Conservation (phyloP, 2,888 invertebrate genomes). For the Melanchra persicariae region DNA sequence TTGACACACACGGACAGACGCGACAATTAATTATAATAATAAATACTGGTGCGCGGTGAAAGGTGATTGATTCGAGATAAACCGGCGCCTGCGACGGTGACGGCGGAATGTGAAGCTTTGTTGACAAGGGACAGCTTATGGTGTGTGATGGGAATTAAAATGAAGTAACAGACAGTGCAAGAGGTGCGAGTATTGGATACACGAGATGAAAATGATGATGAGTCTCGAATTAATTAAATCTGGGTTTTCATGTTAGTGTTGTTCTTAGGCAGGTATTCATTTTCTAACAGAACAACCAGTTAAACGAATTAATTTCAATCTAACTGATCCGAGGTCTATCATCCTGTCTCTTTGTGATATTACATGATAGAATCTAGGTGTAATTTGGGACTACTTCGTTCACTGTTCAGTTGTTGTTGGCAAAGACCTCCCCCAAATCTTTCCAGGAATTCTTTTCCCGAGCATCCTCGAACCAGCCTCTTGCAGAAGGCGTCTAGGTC, state of each 20-base stretch:
- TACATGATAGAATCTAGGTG: background rate
- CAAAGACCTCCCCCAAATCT: too few species aligned
- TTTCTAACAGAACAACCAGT: too few species aligned
- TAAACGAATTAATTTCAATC: background rate
- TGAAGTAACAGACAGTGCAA: background rate
- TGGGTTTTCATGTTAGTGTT: too few species aligned
- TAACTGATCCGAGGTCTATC: background rate
- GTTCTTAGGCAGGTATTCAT: too few species aligned
- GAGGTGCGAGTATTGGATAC: background rate
- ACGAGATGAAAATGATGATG: slow-evolving; percentile 4
- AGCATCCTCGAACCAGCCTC: too few species aligned
- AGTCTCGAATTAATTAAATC: too few species aligned
- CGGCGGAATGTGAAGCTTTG: slow-evolving; percentile 21
- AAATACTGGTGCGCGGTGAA: slow-evolving; percentile 63
- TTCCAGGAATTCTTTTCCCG: too few species aligned
- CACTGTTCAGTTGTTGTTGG: too few species aligned
- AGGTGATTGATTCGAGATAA: slow-evolving; percentile 70
- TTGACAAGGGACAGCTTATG: background rate
- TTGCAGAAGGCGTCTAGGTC: too few species aligned
- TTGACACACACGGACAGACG: slow-evolving; percentile 38
- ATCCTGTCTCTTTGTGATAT: background rate
- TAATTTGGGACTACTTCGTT: background rate
- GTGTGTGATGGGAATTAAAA: background rate
- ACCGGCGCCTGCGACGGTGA: slow-evolving; percentile 31
- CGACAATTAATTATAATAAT: slow-evolving; percentile 72